Conservation (phyloP, 1,140 invertebrate species). For the Diuraphis noxia region DNA sequence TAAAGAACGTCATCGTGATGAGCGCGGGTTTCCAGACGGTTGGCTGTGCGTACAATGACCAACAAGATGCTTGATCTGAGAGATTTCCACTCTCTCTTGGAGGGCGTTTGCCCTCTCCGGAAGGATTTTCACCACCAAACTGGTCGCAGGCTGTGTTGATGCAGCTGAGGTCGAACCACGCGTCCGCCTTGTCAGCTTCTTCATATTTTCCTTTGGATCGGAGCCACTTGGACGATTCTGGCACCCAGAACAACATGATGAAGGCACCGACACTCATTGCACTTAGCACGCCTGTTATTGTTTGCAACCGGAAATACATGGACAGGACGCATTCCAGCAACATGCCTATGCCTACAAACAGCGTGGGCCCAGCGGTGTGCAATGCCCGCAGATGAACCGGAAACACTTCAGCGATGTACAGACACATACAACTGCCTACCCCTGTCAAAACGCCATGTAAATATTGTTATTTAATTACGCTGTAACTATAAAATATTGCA, state of each 20-base stretch:
- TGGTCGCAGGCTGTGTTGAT: no score
- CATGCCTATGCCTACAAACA: neutral
- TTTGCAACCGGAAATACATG: neutral
- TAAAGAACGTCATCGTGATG: conserved; percentile 68
- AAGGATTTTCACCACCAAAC: neutral
- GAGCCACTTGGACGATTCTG: neutral
- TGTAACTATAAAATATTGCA: no score
- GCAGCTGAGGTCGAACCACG: neutral
- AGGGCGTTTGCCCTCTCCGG: neutral
- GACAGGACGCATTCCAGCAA: neutral
- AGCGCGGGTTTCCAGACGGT: conserved; percentile 68
- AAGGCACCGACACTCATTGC: neutral
- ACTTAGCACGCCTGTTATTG: neutral
- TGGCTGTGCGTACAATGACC: neutral
- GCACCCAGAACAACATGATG: neutral
- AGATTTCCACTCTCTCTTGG: neutral
- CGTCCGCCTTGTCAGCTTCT: neutral
- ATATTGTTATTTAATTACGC: no score
- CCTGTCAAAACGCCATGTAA: no score
- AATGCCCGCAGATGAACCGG: neutral
- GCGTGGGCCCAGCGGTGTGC: no score
- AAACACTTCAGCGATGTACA: neutral
- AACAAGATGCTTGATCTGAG: neutral
- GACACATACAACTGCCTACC: no score
- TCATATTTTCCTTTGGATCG: neutral